phyloP scores from a whole-genome alignment of 2,888 invertebrate genomes.

The Palloptera scutellata region DNA sequence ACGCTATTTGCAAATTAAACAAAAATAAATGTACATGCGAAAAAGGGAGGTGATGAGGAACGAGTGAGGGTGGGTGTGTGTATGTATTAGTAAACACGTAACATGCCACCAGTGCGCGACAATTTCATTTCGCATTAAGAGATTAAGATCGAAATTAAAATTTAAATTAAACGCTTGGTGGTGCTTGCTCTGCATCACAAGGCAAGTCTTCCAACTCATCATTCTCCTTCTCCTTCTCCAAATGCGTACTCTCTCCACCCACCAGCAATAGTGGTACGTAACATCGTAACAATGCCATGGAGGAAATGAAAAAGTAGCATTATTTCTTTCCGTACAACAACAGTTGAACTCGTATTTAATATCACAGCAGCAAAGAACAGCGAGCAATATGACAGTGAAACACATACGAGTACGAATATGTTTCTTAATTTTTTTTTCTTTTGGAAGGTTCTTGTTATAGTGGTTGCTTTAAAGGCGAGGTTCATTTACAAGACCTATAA shows the following conservation, averaged over 20 bases:
- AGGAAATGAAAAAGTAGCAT: neutral
- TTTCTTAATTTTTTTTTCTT: too few relatives aligned
- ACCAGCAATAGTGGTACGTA: neutral
- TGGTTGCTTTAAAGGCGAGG: too few relatives aligned
- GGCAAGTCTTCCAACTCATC: too few relatives aligned
- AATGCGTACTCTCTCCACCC: neutral
- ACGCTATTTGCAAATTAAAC: too few relatives aligned
- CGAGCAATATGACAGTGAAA: too few relatives aligned
- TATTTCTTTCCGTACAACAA: too few relatives aligned
- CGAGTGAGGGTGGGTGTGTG: constrained; percentile 4
- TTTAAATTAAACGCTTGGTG: constrained; percentile 59
- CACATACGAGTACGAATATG: too few relatives aligned
- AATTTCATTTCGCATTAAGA: constrained; percentile 64
- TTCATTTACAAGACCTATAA: too few relatives aligned
- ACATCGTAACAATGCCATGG: neutral
- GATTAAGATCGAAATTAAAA: constrained; percentile 65
- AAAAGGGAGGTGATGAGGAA: neutral
- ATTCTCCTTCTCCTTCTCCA: neutral
- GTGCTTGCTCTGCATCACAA: constrained; percentile 13
- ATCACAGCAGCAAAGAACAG: too few relatives aligned
- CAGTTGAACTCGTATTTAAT: too few relatives aligned
- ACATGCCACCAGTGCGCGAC: constrained; percentile 58
- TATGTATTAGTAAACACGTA: constrained; percentile 1
- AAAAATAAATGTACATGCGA: neutral
- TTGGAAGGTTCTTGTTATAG: too few relatives aligned